phyloP scores from a whole-genome alignment of 2,113 vertebrate genomes.

The Dasyprocta punctata region DNA sequence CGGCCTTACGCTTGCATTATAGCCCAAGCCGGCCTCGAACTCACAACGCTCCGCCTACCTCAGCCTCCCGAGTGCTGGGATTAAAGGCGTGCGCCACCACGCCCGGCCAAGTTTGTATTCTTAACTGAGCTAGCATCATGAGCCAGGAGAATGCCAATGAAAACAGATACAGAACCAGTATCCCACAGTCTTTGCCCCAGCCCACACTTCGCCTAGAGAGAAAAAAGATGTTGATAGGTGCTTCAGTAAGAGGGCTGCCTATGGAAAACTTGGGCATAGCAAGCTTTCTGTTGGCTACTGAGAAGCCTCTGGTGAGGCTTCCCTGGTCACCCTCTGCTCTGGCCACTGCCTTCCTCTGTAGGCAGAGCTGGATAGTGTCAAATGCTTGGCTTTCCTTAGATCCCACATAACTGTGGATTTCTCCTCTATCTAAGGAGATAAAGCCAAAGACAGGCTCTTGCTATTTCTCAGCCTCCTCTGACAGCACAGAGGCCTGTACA shows the following conservation, averaged over 20 bases:
- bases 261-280: not conserved
- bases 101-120: not conserved
- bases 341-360: not conserved
- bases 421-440: constrained; percentile 72
- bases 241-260: not conserved
- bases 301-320: not conserved
- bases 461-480: constrained; percentile 56
- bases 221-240: not conserved
- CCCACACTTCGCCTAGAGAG: not conserved
- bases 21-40: no score
- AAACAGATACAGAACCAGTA: not conserved
- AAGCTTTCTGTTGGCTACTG: not conserved
- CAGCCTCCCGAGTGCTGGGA: no score
- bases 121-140: not conserved
- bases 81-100: no score
- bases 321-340: not conserved
- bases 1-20: no score
- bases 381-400: constrained; percentile 54
- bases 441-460: constrained; percentile 69
- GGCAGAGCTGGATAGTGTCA: constrained; percentile 75
- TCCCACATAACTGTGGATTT: constrained; percentile 65
- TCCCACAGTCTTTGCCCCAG: not conserved
- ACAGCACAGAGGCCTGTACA: constrained; percentile 61
- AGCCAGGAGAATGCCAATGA: not conserved
- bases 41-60: no score